Conservation (phyloP, 2,888 invertebrate genomes). For the Epistrophella euchroma region DNA sequence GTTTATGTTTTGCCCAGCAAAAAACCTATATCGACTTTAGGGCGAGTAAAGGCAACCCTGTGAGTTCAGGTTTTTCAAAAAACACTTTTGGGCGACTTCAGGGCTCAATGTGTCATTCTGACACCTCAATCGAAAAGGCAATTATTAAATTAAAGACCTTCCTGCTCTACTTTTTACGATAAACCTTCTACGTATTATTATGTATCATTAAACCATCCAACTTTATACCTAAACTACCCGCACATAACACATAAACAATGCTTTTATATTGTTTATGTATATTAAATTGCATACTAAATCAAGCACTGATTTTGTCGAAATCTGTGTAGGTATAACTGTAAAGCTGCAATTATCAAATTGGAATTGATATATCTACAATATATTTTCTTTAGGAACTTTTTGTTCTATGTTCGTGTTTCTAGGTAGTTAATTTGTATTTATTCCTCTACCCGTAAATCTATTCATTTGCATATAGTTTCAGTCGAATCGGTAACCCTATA, state of each 20-base stretch:
- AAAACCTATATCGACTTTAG: too few species aligned
- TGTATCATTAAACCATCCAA: too few species aligned
- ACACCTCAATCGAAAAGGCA: too few species aligned
- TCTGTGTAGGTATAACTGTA: background rate
- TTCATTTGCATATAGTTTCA: slow-evolving; percentile 48
- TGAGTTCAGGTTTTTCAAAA: too few species aligned
- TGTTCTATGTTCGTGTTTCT: slow-evolving; percentile 6
- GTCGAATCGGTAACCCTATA: slow-evolving; percentile 67
- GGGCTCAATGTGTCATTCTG: too few species aligned
- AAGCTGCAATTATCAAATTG: slow-evolving; percentile 16
- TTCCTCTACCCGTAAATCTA: background rate
- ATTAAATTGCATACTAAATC: background rate
- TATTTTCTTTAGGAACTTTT: background rate
- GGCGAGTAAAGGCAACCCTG: too few species aligned
- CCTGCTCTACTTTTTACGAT: too few species aligned
- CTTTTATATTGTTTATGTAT: background rate
- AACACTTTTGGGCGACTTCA: too few species aligned
- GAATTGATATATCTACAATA: background rate
- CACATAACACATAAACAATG: background rate
- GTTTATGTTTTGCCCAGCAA: too few species aligned
- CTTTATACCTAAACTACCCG: background rate
- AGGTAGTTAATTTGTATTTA: slow-evolving; percentile 15
- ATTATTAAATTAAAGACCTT: too few species aligned
- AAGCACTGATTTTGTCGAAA: background rate
- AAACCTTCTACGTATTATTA: background rate